A percentile compares a stretch with the other conserved stretches of the same genome.
Conservation (phyloP, 2,888 invertebrate genomes). For the Thyatira batis region DNA sequence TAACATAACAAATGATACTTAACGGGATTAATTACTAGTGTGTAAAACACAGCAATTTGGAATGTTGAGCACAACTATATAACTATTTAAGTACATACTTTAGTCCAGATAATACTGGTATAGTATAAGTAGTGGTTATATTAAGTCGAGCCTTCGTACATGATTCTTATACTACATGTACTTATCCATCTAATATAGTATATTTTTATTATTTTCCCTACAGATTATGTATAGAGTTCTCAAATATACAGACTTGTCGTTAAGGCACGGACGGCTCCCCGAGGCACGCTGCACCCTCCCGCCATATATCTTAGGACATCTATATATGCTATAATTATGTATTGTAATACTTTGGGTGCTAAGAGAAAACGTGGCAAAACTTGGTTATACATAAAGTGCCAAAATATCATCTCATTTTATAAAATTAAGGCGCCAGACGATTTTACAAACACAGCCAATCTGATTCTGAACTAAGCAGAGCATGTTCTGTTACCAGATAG, state of each 20-base stretch:
- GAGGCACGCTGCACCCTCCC: conserved; percentile 27
- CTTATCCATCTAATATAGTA: conserved; percentile 4
- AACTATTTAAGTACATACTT: conserved; percentile 17
- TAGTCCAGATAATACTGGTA: conserved; percentile 21
- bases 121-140: neutral
- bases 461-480: too few relatives aligned
- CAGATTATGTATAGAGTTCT: conserved; percentile 28
- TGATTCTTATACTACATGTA: conserved; percentile 2
- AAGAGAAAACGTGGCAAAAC: neutral
- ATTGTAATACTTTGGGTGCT: too few relatives aligned
- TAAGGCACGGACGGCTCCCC: conserved; percentile 66
- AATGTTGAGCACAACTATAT: conserved; percentile 21
- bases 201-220: neutral
- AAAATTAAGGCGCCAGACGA: too few relatives aligned
- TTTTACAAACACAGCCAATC: too few relatives aligned
- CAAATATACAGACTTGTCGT: conserved; percentile 58
- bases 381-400: too few relatives aligned
- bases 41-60: neutral
- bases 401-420: too few relatives aligned
- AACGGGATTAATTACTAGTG: neutral
- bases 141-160: conserved; percentile 9
- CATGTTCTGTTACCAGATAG: too few relatives aligned
- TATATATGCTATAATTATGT: neutral
- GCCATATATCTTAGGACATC: neutral
- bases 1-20: neutral